These are phyloP conservation scores for Sesamia inferens DNA, from an alignment of 2,888 invertebrate species.

Conservation along the genomic window DNA sequence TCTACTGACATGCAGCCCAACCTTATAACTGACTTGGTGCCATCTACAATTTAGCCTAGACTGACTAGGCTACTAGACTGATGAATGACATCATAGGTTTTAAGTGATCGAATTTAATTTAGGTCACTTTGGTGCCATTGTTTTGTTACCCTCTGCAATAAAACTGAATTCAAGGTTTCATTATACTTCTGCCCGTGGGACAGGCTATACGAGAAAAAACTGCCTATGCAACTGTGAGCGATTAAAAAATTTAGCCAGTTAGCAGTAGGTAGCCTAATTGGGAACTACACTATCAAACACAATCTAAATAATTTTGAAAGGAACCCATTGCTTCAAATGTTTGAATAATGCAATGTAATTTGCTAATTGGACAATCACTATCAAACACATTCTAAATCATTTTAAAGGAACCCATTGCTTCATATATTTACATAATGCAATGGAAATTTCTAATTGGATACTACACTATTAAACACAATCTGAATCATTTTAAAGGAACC, in stretches of 20 bases:
- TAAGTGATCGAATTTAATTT: conserved; percentile 23
- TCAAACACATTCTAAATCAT: too few species aligned
- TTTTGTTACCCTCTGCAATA: conserved; percentile 1
- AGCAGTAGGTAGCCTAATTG: background rate
- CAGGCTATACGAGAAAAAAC: background rate
- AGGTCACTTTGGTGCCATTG: conserved; percentile 20
- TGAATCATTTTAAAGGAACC: background rate
- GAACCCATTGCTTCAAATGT: too few species aligned
- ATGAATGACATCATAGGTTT: conserved; percentile 25
- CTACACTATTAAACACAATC: background rate
- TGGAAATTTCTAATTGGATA: too few species aligned
- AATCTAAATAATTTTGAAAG: too few species aligned
- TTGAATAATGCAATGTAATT: too few species aligned
- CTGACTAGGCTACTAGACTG: background rate
- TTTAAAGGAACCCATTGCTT: too few species aligned
- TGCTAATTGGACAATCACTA: too few species aligned
- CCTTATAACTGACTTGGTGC: conserved; percentile 2
- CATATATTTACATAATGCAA: too few species aligned
- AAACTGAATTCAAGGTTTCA: conserved; percentile 6
- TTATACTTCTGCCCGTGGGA: background rate
- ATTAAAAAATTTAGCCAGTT: too few species aligned
- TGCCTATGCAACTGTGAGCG: background rate
- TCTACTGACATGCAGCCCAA: too few species aligned
- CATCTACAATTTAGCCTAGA: conserved; percentile 14
- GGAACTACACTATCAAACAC: too few species aligned